A percentile compares a stretch with the other conserved stretches of the same genome.
Conservation (phyloP, 2,888 invertebrate species). For the Dasysyrphus albostriatus region DNA sequence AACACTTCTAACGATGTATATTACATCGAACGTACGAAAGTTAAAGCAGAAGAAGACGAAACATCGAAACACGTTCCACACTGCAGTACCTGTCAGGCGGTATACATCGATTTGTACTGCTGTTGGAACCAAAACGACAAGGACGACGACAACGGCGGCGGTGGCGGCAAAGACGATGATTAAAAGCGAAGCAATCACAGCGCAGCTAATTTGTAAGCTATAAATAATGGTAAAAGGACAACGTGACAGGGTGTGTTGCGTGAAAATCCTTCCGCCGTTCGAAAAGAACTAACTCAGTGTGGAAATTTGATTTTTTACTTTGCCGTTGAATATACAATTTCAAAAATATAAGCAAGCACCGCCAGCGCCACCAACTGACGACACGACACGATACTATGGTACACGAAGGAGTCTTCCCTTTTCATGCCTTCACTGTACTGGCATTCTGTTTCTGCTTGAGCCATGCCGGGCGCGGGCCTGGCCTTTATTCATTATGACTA, state of each 20-base stretch:
- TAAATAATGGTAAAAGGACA: conserved; percentile 53
- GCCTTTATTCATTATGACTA: conserved; percentile 25
- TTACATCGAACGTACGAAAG: background rate
- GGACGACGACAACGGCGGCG: conserved; percentile 10
- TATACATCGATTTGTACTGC: conserved; percentile 46
- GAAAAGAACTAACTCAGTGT: conserved; percentile 81
- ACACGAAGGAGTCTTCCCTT: conserved; percentile 52
- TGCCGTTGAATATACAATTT: conserved; percentile 71
- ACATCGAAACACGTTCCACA: conserved; percentile 31
- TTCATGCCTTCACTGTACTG: conserved; percentile 40
- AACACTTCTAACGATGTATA: conserved; percentile 31
- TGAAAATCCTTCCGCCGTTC: conserved; percentile 83
- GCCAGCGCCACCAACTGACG: conserved; percentile 40
- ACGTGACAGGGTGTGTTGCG: conserved; percentile 77
- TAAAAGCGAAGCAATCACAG: conserved; percentile 22
- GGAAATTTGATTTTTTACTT: conserved; percentile 74
- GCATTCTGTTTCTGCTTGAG: conserved; percentile 24
- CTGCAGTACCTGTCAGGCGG: conserved; percentile 60
- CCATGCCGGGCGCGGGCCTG: conserved; percentile 29
- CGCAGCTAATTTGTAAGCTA: conserved; percentile 35
- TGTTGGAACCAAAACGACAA: conserved; percentile 19
- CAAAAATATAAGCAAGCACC: conserved; percentile 63
- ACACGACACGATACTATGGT: conserved; percentile 50
- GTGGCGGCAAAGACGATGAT: conserved; percentile 4
- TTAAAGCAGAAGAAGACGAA: conserved; percentile 6